Conservation (phyloP, 2,113 vertebrate genomes). For the Chaenogobius annularis region DNA sequence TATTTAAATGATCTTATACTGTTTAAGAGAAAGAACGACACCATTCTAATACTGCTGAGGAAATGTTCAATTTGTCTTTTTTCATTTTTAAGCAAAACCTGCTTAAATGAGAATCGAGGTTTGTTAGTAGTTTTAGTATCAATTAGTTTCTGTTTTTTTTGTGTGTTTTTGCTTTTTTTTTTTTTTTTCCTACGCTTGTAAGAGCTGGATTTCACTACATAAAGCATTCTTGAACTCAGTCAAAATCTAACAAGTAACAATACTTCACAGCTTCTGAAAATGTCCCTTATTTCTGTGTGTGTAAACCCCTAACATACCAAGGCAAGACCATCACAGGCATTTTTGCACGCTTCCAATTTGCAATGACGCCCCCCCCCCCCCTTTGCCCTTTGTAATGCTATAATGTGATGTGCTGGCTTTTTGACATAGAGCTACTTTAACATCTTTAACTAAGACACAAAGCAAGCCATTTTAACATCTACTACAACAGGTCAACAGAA, state of each 20-base stretch:
- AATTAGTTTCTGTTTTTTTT: not conserved
- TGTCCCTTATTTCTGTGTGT: not conserved
- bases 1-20: not conserved
- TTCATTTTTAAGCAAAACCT: too few relatives aligned
- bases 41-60: not conserved
- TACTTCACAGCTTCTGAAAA: not conserved
- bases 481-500: not conserved
- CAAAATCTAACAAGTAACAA: not conserved
- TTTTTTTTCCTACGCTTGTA: too few relatives aligned
- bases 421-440: not conserved
- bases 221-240: too few relatives aligned
- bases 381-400: slow-evolving; percentile 1
- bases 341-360: slow-evolving; percentile 2
- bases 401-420: not conserved
- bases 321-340: slow-evolving; percentile 7
- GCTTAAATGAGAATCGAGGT: too few relatives aligned
- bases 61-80: not conserved
- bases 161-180: not conserved
- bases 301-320: not conserved
- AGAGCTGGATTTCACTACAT: too few relatives aligned
- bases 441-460: not conserved
- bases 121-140: too few relatives aligned
- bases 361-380: too few relatives aligned
- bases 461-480: not conserved
- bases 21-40: not conserved